phyloP scores from a whole-genome alignment of 2,888 invertebrate genomes.

The Galerucella pusilla region DNA sequence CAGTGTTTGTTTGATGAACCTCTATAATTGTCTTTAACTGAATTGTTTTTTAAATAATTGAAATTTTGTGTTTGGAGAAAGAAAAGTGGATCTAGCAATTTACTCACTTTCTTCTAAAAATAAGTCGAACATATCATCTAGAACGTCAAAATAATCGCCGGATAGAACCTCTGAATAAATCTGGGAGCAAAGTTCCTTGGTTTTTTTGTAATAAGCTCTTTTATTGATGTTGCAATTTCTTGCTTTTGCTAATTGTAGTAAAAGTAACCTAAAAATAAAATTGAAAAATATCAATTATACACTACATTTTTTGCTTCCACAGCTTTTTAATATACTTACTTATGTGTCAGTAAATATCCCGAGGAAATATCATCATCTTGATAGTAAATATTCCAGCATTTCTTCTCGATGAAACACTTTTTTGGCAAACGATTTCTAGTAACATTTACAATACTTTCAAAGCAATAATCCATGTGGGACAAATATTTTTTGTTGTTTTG shows the following conservation, averaged over 20 bases:
- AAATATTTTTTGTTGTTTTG: conserved; percentile 22
- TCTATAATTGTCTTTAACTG: no score
- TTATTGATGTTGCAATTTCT: conserved; percentile 45
- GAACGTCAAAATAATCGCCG: conserved; percentile 42
- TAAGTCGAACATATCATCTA: conserved; percentile 51
- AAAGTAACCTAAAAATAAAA: conserved; percentile 47
- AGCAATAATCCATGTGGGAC: conserved; percentile 46
- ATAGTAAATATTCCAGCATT: conserved; percentile 48
- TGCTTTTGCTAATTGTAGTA: conserved; percentile 50
- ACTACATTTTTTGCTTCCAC: no score
- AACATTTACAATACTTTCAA: conserved; percentile 46
- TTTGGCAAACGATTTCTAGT: conserved; percentile 24
- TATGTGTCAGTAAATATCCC: conserved; percentile 50
- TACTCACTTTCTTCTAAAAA: conserved; percentile 53
- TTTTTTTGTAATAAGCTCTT: conserved; percentile 38
- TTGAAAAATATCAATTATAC: background rate
- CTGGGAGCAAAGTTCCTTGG: conserved; percentile 46
- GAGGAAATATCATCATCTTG: conserved; percentile 30
- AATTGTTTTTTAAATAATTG: no score
- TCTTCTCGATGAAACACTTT: conserved; percentile 40
- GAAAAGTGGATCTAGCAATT: background rate
- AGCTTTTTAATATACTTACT: conserved; percentile 40
- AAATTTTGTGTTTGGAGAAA: no score
- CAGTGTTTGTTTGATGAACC: background rate
- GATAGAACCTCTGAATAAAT: conserved; percentile 48